Evolutionary conservation across 2,113 vertebrate species (phyloP), one percentile per base, ranked within the genome.

Genomic region (Microtus richardsoni): DNA sequence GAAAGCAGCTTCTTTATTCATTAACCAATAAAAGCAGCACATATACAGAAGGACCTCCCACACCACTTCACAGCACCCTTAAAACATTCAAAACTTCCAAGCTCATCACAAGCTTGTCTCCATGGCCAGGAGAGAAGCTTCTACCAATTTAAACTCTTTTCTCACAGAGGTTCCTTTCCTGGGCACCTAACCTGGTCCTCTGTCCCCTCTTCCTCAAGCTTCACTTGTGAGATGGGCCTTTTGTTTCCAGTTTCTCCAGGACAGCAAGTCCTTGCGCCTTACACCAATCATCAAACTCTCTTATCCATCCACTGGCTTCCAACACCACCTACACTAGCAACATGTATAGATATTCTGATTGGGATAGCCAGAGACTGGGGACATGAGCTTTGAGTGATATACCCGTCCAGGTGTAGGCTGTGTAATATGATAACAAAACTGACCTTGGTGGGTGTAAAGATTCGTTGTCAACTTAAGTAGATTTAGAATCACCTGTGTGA

Each of bases 341-440:
- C 28, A 17, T 9, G 44, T 24, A 39, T 7, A 21, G 14, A 28
- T 12, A 41, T n/a, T 36, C 26, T 47, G 26, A 19, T 4, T 87
- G 52, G 17, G 58, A 33, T 13, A 19, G 6, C 17, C 21, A 41
- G 28, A n/a, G 17, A 39, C 9, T 19, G 36, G 28, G 47, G 49
- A 16, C 9, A 3, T 1, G 5, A 44, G 44, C 3, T 10, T 2
- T 1, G 0, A 74, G 24, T 68, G 49, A 77, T 0, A 0, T 12
- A 47, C 47, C 78, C 16, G 41, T 26, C 49, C n/a, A 49, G 1
- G 1, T n/a, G n/a, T 28, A 52, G 52, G 52, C 33, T 3, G 1
- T 68, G 44, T n/a, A 52, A 36, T 44, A 58, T 26, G 22, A 44
- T 58, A 60, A 64, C 9, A 16, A 68, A 0, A 21, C 44, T 78